Conservation (phyloP, 2,888 invertebrate genomes). For the Pegoplata infirma region DNA sequence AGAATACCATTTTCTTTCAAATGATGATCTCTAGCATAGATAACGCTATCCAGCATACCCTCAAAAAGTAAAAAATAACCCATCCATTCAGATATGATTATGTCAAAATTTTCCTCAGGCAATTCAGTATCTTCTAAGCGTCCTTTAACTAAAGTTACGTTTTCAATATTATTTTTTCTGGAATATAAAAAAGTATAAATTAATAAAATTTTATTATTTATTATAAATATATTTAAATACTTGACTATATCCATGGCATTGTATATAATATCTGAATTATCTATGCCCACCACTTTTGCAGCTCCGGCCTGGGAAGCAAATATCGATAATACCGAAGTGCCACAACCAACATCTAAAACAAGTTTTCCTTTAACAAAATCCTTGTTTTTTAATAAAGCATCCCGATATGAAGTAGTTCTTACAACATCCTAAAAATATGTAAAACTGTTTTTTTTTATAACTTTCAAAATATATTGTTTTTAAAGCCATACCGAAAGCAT, state of each 20-base stretch:
- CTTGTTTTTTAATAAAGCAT: slow-evolving; percentile 88
- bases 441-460: slow-evolving; percentile 19
- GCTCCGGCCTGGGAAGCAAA: slow-evolving; percentile 98
- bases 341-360: slow-evolving; percentile 97
- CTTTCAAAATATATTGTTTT: background rate
- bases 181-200: background rate
- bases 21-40: slow-evolving; percentile 91
- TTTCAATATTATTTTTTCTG: slow-evolving; percentile 79
- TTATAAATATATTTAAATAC: slow-evolving; percentile 75
- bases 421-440: slow-evolving; percentile 83
- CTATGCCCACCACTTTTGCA: slow-evolving; percentile 92
- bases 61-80: slow-evolving; percentile 97
- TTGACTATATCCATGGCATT: slow-evolving; percentile 97
- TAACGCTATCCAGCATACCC: slow-evolving; percentile 96
- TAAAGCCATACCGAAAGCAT: slow-evolving; percentile 89
- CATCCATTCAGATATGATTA: slow-evolving; percentile 99
- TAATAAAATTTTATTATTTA: background rate
- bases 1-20: slow-evolving; percentile 86
- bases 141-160: slow-evolving; percentile 89
- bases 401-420: slow-evolving; percentile 91
- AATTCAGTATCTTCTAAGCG: slow-evolving; percentile 90
- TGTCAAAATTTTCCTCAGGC: slow-evolving; percentile 88
- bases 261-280: slow-evolving; percentile 96
- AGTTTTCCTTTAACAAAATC: slow-evolving; percentile 84
- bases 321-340: slow-evolving; percentile 98